These are phyloP conservation scores for Myotis davidii DNA, from an alignment of 2,113 vertebrate genomes.

Conservation along the genomic window DNA sequence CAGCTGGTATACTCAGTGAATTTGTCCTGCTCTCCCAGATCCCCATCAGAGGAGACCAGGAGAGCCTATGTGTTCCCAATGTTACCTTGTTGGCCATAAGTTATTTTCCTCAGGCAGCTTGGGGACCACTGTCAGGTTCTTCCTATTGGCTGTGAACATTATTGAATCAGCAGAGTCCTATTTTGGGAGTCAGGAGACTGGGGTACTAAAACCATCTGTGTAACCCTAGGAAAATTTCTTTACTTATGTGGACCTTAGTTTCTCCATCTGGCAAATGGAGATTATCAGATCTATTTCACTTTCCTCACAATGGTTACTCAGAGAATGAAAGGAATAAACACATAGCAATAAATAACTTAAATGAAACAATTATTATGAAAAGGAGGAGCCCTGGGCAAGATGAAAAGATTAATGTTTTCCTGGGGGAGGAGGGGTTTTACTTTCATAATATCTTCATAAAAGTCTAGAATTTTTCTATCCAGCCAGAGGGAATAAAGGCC, in stretches of 20 bases:
- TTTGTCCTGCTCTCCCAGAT: background rate
- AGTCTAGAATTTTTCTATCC: slow-evolving; percentile 34
- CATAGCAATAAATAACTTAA: slow-evolving; percentile 1
- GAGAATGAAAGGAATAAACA: slow-evolving; percentile 24
- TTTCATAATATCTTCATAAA: slow-evolving; percentile 41
- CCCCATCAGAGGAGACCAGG: background rate
- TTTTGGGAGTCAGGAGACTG: background rate
- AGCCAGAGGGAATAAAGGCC: background rate
- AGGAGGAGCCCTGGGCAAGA: background rate
- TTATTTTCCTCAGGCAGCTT: background rate
- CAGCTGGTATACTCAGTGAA: background rate
- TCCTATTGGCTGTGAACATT: slow-evolving; percentile 12
- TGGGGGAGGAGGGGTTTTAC: background rate
- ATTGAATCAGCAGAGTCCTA: background rate
- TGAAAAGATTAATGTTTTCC: slow-evolving; percentile 8
- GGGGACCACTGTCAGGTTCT: background rate
- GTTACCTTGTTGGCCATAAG: background rate
- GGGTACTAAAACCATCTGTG: background rate
- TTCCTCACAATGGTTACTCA: background rate
- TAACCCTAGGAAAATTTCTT: slow-evolving; percentile 27
- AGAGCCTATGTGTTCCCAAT: background rate
- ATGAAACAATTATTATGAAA: background rate
- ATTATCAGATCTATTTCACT: background rate
- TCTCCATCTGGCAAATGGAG: background rate
- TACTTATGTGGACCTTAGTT: background rate